Base-by-base conservation (phyloP, 2,888 invertebrate genomes). In the Andrena minutula region DNA sequence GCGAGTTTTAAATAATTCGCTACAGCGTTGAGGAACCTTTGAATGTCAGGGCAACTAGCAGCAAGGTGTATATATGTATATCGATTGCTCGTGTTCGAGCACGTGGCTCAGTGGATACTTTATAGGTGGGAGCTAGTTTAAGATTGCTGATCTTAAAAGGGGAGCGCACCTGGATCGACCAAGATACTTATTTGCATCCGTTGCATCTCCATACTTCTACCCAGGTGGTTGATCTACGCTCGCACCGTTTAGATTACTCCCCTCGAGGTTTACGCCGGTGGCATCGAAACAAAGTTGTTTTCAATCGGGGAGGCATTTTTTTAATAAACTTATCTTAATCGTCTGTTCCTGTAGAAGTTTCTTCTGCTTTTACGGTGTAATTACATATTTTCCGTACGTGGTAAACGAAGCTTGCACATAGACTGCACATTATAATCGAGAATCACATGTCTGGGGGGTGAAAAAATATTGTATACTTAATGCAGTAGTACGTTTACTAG, bases 61-160 rank as follows among this genome's bases (percentile, higher is more conserved):
- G 77, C 66, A 60, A 71, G 32, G 35, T 64, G 4, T 4, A 4
- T 12, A 41, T 12, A 4, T 12, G n/a, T n/a, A 56, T 28, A 75
- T 69, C 35, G 35, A 71, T 35, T 56, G 51, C 10, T 68, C 6
- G 32, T 20, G 16, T n/a, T 20, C 56, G 64, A 75, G 76, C 86
- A 80, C 84, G 77, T 85, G 84, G 60, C 84, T 74, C 51, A 49
- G 23, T 32, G 16, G 68, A 56, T 72, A 65, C 66, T 51, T 47
- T 61, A 49, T 86, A 56, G 65, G 77, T 60, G 64, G 69, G 58
- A 68, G 78, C 80, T 85, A 75, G 82, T 82, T 86, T 70, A 74
- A 83, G 86, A 86, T 86, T 83, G 65, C 78, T 66, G 83, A 83
- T 83, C 83, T 86, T 86, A 88, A 88, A 86, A 87, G 80, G 86